Percentiles rank a stretch among this genome's conserved stretches.
phyloP scores from a whole-genome alignment of 1,140 invertebrate species.

The Gerris buenoi region DNA sequence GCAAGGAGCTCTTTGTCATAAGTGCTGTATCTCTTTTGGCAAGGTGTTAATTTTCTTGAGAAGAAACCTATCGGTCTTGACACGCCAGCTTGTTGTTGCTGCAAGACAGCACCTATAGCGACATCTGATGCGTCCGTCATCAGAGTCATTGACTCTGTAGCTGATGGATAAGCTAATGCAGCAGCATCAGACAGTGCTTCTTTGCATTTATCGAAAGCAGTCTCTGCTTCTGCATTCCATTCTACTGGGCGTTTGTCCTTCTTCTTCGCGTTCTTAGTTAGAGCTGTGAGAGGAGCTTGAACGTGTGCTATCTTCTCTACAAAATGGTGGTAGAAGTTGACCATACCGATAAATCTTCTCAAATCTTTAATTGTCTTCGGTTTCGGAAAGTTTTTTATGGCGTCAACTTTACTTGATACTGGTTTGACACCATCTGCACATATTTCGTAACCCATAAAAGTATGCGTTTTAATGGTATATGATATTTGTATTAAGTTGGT shows the following conservation, averaged over 20 bases:
- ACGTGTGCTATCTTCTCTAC: slow-evolving; percentile 10
- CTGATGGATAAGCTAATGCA: slow-evolving; percentile 11
- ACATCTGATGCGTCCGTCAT: too few relatives aligned
- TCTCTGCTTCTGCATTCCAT: slow-evolving; percentile 24
- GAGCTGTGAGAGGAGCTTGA: slow-evolving; percentile 11
- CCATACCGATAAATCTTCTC: slow-evolving; percentile 18
- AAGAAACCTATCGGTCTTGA: too few relatives aligned
- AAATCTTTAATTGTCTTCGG: slow-evolving; percentile 16
- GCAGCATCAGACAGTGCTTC: slow-evolving; percentile 9
- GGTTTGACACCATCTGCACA: slow-evolving; percentile 24
- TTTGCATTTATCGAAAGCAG: slow-evolving; percentile 21
- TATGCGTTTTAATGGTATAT: too few relatives aligned
- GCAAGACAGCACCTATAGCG: too few relatives aligned
- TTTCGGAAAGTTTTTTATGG: slow-evolving; percentile 16
- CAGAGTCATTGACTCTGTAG: too few relatives aligned
- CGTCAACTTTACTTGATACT: slow-evolving; percentile 18
- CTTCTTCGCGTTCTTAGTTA: slow-evolving; percentile 7
- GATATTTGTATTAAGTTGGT: too few relatives aligned
- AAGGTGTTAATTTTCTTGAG: too few relatives aligned
- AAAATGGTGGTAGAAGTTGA: too few relatives aligned
- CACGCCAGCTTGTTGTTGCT: too few relatives aligned
- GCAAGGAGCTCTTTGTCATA: too few relatives aligned
- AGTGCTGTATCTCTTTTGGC: too few relatives aligned
- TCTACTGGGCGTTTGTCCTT: slow-evolving; percentile 19
- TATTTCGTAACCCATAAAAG: slow-evolving; percentile 28